Evolutionary conservation across 2,888 invertebrate species (phyloP).

Genomic region (Eretmocerus hayati): DNA sequence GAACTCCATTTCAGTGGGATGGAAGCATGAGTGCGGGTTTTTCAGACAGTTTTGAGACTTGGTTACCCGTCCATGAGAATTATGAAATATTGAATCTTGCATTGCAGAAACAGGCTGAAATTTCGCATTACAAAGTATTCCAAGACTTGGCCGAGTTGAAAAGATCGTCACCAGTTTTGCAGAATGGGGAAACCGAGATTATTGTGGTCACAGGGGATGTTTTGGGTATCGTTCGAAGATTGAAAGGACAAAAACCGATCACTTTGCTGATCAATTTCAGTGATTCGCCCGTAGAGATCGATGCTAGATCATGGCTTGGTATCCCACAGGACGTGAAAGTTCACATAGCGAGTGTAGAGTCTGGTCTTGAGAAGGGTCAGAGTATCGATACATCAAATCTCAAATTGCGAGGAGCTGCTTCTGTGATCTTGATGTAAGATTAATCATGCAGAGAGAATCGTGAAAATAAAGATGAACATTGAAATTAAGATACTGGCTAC

Average conservation of each 20-base stretch:
- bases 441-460: too few relatives aligned
- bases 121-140: conserved; percentile 47
- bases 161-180: conserved; percentile 44
- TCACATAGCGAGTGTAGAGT: conserved; percentile 26
- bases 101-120: conserved; percentile 48
- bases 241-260: too few relatives aligned
- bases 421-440: conserved; percentile 22
- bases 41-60: conserved; percentile 51
- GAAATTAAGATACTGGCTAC: too few relatives aligned
- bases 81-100: conserved; percentile 54
- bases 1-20: too few relatives aligned
- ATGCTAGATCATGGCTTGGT: conserved; percentile 26
- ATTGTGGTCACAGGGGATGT: conserved; percentile 23
- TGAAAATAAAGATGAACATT: too few relatives aligned
- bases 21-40: too few relatives aligned
- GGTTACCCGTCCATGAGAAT: too few relatives aligned
- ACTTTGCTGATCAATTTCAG: conserved; percentile 27
- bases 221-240: conserved; percentile 25
- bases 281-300: conserved; percentile 16
- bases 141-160: conserved; percentile 50
- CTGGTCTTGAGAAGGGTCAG: conserved; percentile 18
- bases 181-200: conserved; percentile 44
- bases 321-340: conserved; percentile 25
- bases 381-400: conserved; percentile 20
- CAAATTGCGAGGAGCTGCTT: conserved; percentile 24